A percentile compares a stretch with the other conserved stretches of the same genome.
Conservation (phyloP, 1,140 invertebrate species). For the Euura lappo region DNA sequence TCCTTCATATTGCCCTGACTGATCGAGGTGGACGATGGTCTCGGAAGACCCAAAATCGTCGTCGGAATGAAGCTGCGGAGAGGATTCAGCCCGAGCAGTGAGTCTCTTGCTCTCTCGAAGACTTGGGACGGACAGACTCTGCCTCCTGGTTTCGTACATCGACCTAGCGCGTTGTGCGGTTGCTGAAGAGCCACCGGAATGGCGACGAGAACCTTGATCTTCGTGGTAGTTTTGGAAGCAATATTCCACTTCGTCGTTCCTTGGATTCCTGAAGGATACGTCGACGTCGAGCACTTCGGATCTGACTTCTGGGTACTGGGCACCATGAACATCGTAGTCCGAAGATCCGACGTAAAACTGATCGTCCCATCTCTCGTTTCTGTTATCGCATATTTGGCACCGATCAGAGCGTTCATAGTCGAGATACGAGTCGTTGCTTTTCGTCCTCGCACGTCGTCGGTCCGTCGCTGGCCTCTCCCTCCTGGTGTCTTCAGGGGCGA, state of each 20-base stretch:
- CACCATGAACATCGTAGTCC: too few species aligned
- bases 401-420: constrained; percentile 24
- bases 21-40: background rate
- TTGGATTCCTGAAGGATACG: constrained; percentile 8
- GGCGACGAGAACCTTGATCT: background rate
- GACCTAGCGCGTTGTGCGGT: constrained; percentile 23
- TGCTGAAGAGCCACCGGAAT: background rate
- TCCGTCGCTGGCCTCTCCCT: constrained; percentile 19
- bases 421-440: constrained; percentile 49
- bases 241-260: constrained; percentile 8
- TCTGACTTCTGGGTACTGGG: constrained; percentile 7
- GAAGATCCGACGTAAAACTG: background rate
- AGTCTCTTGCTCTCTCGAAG: constrained; percentile 35
- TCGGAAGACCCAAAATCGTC: constrained; percentile 34
- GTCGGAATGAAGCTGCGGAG: constrained; percentile 46
- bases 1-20: background rate
- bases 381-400: background rate
- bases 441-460: constrained; percentile 38
- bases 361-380: background rate
- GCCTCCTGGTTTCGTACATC: constrained; percentile 35
- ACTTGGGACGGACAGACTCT: constrained; percentile 32
- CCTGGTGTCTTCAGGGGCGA: constrained; percentile 26
- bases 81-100: constrained; percentile 47
- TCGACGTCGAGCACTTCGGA: constrained; percentile 23
- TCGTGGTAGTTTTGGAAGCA: constrained; percentile 15